These are phyloP conservation scores for Cyphomyrus discorhynchus DNA, from an alignment of 2,113 vertebrate genomes.

Conservation along the genomic window DNA sequence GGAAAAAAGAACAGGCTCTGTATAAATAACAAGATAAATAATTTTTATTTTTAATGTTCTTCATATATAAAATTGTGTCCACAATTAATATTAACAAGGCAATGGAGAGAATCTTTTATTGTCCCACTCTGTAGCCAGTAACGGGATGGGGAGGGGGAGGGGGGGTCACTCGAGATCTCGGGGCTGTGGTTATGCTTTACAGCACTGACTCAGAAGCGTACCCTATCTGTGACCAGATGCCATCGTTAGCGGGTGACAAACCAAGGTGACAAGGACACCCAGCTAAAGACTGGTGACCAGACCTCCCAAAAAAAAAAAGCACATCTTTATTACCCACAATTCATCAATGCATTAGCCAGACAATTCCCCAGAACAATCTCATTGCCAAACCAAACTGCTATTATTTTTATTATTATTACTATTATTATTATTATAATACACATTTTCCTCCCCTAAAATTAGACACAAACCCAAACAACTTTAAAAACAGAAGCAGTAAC, in stretches of 20 bases:
- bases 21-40: constrained; percentile 77
- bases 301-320: constrained; percentile 34
- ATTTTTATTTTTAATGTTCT: constrained; percentile 69
- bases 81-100: constrained; percentile 72
- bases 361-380: constrained; percentile 39
- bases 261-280: constrained; percentile 2
- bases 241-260: not conserved
- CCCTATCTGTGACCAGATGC: constrained; percentile 12
- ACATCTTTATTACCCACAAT: constrained; percentile 55
- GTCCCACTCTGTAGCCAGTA: constrained; percentile 48
- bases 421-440: constrained; percentile 49
- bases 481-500: constrained; percentile 55
- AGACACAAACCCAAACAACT: constrained; percentile 62
- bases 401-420: constrained; percentile 35
- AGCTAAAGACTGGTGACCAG: constrained; percentile 48
- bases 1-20: constrained; percentile 15
- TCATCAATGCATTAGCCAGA: constrained; percentile 54
- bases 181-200: not conserved
- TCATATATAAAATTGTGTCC: constrained; percentile 66
- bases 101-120: constrained; percentile 62
- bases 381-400: constrained; percentile 40
- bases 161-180: too few relatives aligned
- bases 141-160: not conserved
- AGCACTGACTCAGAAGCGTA: constrained; percentile 10
- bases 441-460: constrained; percentile 42